These are phyloP conservation scores for Ciconia stormi DNA, from an alignment of 2,113 vertebrate species.

Conservation along the genomic window DNA sequence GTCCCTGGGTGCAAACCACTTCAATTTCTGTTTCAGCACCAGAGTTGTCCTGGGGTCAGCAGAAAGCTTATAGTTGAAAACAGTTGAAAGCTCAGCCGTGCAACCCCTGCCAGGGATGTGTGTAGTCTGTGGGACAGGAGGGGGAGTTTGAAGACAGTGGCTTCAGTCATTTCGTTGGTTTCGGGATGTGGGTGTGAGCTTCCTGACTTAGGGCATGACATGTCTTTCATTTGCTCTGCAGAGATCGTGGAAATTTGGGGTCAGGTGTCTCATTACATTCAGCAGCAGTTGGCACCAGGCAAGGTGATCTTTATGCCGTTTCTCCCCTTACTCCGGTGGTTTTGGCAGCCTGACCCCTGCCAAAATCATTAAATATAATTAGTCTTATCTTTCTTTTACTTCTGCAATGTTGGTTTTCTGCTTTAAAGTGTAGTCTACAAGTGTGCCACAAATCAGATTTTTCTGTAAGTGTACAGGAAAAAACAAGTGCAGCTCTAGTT, in stretches of 20 bases:
- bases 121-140: neutral
- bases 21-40: neutral
- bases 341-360: neutral
- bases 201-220: neutral
- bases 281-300: neutral
- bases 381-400: neutral
- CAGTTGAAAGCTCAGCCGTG: neutral
- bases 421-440: neutral
- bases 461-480: neutral
- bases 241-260: neutral
- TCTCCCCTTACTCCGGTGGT: neutral
- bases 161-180: neutral
- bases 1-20: neutral
- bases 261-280: neutral
- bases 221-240: neutral
- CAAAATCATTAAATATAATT: neutral
- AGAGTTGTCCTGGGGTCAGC: neutral
- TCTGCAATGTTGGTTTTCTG: neutral
- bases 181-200: neutral
- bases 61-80: neutral
- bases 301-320: neutral
- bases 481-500: neutral
- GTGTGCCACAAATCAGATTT: neutral
- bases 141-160: neutral
- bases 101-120: neutral